Conservation (phyloP, 2,797 vertebrate genomes). For the Alauda arvensis region DNA sequence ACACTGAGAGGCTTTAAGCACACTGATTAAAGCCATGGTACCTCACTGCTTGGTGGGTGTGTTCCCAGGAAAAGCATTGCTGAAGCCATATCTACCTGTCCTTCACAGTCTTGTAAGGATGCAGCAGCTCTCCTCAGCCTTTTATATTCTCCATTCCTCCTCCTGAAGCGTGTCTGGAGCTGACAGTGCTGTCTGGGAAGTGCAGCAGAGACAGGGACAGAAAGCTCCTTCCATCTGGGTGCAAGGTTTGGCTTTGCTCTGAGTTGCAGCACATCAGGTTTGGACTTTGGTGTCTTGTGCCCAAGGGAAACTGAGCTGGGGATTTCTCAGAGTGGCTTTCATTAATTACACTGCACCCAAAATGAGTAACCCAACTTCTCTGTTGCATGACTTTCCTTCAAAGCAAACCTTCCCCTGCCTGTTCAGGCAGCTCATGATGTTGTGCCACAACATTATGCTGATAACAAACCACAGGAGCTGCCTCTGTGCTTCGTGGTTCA, state of each 20-base stretch:
- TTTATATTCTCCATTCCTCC: not conserved
- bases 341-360: not conserved
- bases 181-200: not conserved
- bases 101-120: not conserved
- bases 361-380: not conserved
- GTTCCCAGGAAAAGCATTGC: not conserved
- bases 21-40: accelerated
- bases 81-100: not conserved
- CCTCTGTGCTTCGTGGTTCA: not conserved
- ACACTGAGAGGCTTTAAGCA: not conserved
- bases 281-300: not conserved
- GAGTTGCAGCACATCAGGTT: not conserved
- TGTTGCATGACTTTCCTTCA: not conserved
- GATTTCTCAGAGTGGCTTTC: not conserved
- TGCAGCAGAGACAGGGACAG: not conserved
- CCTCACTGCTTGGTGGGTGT: not conserved
- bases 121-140: not conserved
- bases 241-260: accelerated
- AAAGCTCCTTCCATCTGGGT: not conserved
- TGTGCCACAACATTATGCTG: not conserved
- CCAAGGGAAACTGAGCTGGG: not conserved
- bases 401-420: not conserved
- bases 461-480: not conserved
- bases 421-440: not conserved
- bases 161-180: not conserved